Percentiles rank a stretch among this genome's conserved stretches.
Evolutionary conservation across 2,888 invertebrate species (phyloP).

Genomic region (Drosophila macrospina): DNA sequence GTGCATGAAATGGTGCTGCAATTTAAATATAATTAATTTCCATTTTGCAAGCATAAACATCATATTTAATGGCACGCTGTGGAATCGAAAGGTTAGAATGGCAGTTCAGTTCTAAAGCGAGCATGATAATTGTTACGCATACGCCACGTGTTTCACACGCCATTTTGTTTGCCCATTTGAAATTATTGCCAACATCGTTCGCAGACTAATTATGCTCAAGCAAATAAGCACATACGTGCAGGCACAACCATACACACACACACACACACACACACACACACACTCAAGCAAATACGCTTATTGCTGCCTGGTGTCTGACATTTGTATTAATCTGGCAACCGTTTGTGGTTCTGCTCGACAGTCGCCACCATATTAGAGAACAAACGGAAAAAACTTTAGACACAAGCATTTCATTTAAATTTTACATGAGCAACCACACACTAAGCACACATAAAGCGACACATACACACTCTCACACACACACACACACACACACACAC

Average conservation of each 20-base stretch:
- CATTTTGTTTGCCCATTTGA: conserved; percentile 53
- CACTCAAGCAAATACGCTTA: conserved; percentile 1
- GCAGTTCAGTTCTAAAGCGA: conserved; percentile 1
- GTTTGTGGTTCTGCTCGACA: conserved; percentile 46
- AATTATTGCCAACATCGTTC: conserved; percentile 50
- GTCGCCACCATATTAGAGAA: conserved; percentile 37
- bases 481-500: conserved; percentile 7
- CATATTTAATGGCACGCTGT: conserved; percentile 71
- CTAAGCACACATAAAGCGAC: conserved; percentile 12
- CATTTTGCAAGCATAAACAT: conserved; percentile 67
- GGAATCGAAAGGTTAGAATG: conserved; percentile 53
- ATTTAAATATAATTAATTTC: conserved; percentile 59
- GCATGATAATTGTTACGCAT: conserved; percentile 40
- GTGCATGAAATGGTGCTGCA: conserved; percentile 8
- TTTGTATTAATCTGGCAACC: conserved; percentile 57
- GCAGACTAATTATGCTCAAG: conserved; percentile 52
- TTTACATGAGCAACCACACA: conserved; percentile 56
- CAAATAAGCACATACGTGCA: conserved; percentile 29
- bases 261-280: background rate
- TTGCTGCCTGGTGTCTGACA: conserved; percentile 48
- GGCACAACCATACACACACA: conserved; percentile 5
- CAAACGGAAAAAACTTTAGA: conserved; percentile 34
- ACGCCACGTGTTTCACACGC: conserved; percentile 58
- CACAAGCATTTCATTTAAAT: conserved; percentile 62
- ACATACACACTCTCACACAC: conserved; percentile 4